Evolutionary conservation across 2,797 vertebrate genomes (phyloP).

Genomic region (Eremophila alpestris): DNA sequence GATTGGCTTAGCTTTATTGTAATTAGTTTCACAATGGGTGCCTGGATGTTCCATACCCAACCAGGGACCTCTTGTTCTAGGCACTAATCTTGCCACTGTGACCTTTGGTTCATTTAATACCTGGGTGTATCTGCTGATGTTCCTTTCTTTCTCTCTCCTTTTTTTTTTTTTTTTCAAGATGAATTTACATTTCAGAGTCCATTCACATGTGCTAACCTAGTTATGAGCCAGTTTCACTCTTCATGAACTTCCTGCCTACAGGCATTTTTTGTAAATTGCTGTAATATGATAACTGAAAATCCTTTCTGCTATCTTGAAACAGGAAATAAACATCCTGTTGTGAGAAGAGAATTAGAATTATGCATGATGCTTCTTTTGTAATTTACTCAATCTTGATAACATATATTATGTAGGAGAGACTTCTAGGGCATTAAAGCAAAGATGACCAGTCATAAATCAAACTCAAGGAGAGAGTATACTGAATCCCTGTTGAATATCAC

Average conservation of each 20-base stretch:
- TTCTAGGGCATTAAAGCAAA: slow-evolving; percentile 32
- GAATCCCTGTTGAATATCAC: slow-evolving; percentile 10
- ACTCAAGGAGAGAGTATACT: not conserved
- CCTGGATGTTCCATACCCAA: not conserved
- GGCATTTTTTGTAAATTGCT: slow-evolving; percentile 69
- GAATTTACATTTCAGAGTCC: slow-evolving; percentile 63
- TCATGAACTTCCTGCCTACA: slow-evolving; percentile 69
- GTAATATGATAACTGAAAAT: slow-evolving; percentile 69
- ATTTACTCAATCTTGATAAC: slow-evolving; percentile 52
- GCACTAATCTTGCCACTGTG: not conserved
- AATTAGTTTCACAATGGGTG: slow-evolving; percentile 46
- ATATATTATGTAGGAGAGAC: slow-evolving; percentile 27
- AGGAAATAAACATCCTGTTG: slow-evolving; percentile 71
- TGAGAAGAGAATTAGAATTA: slow-evolving; percentile 58
- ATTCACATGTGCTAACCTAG: slow-evolving; percentile 63
- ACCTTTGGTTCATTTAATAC: slow-evolving; percentile 43
- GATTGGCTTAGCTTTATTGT: slow-evolving; percentile 1
- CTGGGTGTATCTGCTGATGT: slow-evolving; percentile 10
- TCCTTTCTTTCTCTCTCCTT: not conserved
- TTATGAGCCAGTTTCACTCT: slow-evolving; percentile 57
- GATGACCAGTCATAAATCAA: slow-evolving; percentile 56
- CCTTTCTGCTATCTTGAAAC: slow-evolving; percentile 44
- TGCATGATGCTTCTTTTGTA: slow-evolving; percentile 31
- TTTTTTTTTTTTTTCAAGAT: not conserved
- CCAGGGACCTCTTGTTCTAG: slow-evolving; percentile 25